A percentile compares a stretch with the other conserved stretches of the same genome.
phyloP scores from a whole-genome alignment of 2,113 vertebrate genomes.

The Atrichornis clamosus region DNA sequence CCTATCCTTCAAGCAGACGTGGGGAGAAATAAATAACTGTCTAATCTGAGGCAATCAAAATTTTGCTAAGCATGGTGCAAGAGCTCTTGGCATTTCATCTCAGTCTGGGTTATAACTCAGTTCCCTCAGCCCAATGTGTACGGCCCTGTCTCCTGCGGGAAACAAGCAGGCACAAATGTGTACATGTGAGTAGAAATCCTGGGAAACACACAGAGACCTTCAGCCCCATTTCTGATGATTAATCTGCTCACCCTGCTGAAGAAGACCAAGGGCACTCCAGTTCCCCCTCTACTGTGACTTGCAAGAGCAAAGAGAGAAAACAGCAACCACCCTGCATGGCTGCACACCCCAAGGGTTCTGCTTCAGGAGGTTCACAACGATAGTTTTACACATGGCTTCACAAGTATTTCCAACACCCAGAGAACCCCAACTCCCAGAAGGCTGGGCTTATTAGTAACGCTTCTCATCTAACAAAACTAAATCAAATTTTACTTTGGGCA shows the following conservation, averaged over 20 bases:
- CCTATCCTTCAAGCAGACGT: background rate
- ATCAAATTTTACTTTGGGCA: background rate
- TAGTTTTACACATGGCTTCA: background rate
- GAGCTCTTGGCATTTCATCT: background rate
- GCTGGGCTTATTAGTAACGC: background rate
- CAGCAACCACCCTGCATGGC: background rate
- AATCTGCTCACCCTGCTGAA: background rate
- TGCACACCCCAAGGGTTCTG: background rate
- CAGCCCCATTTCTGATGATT: background rate
- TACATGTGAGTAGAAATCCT: rapidly evolving
- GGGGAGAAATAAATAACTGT: background rate
- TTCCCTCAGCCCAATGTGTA: background rate
- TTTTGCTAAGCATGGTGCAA: background rate
- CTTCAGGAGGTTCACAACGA: background rate
- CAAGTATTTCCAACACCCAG: background rate
- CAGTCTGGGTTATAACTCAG: background rate
- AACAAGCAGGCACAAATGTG: background rate
- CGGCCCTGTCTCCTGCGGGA: rapidly evolving
- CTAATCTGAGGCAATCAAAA: background rate
- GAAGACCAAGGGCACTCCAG: background rate
- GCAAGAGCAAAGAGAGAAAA: background rate
- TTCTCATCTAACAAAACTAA: background rate
- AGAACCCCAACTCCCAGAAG: background rate
- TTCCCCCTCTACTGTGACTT: background rate
- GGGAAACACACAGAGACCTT: background rate